These are phyloP conservation scores for Lucilia cuprina DNA, from an alignment of 1,140 invertebrate genomes.

Conservation along the genomic window DNA sequence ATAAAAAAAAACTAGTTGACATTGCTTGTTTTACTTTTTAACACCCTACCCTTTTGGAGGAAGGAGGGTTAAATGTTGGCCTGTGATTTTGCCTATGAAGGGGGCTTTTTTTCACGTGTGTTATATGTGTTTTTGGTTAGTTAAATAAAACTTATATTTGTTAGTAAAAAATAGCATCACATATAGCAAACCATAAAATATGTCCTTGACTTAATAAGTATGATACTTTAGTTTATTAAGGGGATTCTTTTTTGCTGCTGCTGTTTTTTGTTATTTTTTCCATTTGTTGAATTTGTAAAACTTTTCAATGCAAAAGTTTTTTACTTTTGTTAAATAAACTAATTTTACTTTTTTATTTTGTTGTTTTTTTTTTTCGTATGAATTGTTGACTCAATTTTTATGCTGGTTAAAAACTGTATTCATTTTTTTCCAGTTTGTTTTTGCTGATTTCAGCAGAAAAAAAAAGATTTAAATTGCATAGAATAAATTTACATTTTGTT, in stretches of 20 bases:
- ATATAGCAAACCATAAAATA: constrained; percentile 17
- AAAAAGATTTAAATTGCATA: neutral
- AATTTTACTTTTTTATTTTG: neutral
- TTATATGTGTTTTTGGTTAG: neutral
- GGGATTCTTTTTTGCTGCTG: neutral
- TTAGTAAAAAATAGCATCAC: neutral
- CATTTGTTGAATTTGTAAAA: neutral
- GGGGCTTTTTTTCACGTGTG: neutral
- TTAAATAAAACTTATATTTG: too few relatives aligned
- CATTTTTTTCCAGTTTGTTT: too few relatives aligned
- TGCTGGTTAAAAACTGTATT: neutral
- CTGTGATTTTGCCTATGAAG: neutral
- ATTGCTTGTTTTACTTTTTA: neutral
- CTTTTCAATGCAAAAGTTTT: neutral
- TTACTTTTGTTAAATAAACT: neutral
- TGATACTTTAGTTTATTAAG: constrained; percentile 4
- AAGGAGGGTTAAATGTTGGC: neutral
- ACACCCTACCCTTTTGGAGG: neutral
- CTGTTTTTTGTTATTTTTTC: neutral
- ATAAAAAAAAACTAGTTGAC: neutral
- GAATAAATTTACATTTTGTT: neutral
- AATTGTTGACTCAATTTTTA: neutral
- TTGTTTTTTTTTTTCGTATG: neutral
- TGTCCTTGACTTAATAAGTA: constrained; percentile 33
- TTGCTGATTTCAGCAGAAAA: neutral